Evolutionary conservation across 23 tunicate genomes (phyloP), one percentile per base, ranked within the genome.

Genomic region (Corella eumyota): DNA sequence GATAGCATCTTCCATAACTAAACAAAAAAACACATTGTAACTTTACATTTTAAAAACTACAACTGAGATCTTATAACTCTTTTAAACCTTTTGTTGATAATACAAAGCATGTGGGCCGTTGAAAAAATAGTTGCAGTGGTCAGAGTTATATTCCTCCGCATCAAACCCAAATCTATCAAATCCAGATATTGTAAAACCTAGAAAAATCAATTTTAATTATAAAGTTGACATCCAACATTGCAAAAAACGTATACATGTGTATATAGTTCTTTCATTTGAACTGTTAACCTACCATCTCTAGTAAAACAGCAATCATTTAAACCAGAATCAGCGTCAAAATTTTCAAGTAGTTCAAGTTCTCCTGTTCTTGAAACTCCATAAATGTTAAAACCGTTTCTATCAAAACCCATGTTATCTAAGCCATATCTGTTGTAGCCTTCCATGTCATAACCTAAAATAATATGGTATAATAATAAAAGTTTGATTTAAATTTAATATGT

Each of bases 281-380:
- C 48, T 40, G 15, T 9, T 40, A 40, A 56, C 70, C 13, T 6
- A 84, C 94, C 94, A 75, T 75, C 94, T 75, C 94, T 75, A 31
- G 84, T 63, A 56, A 84, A 84, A 65, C 94, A 84, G 34, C 83
- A 75, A 48, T 84, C 94, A 32, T 74, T 84, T 34, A 44, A 75
- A 20, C 94, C 94, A 48, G 94, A 75, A 26, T 84, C 94, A 0
- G 40, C 56, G 51, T 84, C 77, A 50, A 37, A 84, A 30, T 61
- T 58, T 22, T 69, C 83, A 13, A 63, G 31, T 0, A 51, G 24
- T 22, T 75, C 94, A 6, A 27, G 25, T 9, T 27, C 45, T 13
- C 83, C 94, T 9, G 21, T 23, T 4, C 7, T 52, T 15, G 75
- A 67, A 7, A 62, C 68, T 7, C 94, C 94, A 58, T 84, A 84